A percentile compares a stretch with the other conserved stretches of the same genome.
phyloP scores from a whole-genome alignment of 2,113 vertebrate species.

The Microcebus ravelobensis region DNA sequence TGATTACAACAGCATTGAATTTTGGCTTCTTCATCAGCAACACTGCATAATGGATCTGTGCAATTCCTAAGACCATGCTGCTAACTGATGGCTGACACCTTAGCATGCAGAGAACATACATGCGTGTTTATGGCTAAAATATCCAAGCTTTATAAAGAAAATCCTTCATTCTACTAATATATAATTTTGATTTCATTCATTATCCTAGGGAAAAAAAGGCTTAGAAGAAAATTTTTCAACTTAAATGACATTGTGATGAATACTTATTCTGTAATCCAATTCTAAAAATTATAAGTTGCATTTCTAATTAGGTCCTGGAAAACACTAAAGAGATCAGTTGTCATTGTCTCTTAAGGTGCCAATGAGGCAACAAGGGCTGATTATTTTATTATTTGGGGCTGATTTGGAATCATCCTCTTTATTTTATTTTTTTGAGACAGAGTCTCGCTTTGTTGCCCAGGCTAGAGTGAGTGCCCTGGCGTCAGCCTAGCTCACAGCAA shows the following conservation, averaged over 20 bases:
- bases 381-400: conserved; percentile 24
- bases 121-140: not conserved
- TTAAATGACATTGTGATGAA: not conserved
- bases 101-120: too few relatives aligned
- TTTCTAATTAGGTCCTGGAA: conserved; percentile 29
- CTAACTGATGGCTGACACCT: not conserved
- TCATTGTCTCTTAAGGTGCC: conserved; percentile 37
- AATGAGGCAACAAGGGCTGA: not conserved
- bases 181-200: not conserved
- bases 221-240: not conserved
- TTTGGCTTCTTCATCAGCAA: not conserved
- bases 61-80: not conserved
- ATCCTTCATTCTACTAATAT: not conserved
- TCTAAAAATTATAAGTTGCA: conserved; percentile 13
- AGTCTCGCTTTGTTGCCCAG: too few relatives aligned
- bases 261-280: not conserved
- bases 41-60: not conserved
- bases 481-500: too few relatives aligned
- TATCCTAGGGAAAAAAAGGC: not conserved
- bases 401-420: conserved; percentile 14
- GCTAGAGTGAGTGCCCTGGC: too few relatives aligned
- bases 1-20: not conserved
- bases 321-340: not conserved
- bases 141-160: not conserved
- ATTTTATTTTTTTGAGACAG: not conserved